phyloP scores from a whole-genome alignment of 2,797 vertebrate species.

The Synanceia verrucosa region DNA sequence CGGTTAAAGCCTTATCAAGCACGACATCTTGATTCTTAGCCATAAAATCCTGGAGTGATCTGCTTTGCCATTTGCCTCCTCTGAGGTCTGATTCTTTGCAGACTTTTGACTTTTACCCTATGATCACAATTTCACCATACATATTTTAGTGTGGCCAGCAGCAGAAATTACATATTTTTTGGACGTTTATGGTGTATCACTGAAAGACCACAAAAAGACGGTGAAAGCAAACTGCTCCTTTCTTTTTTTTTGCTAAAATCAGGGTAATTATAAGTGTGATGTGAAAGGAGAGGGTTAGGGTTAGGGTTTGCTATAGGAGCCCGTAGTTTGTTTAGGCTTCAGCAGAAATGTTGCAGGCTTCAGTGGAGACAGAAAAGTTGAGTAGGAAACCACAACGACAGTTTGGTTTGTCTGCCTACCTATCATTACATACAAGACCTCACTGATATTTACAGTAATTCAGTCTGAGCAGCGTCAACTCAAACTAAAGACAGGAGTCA shows the following conservation, averaged over 20 bases:
- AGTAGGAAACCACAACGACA: slow-evolving; percentile 44
- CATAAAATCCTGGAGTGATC: slow-evolving; percentile 63
- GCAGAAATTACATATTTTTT: background rate
- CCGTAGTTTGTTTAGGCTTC: background rate
- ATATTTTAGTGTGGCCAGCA: background rate
- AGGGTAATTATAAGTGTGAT: background rate
- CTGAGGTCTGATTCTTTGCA: slow-evolving; percentile 13
- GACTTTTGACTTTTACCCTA: slow-evolving; percentile 37
- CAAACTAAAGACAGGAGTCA: background rate
- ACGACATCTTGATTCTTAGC: slow-evolving; percentile 78
- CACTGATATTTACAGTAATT: slow-evolving; percentile 3
- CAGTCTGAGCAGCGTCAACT: background rate
- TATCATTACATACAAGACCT: slow-evolving; percentile 2
- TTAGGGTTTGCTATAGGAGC: background rate
- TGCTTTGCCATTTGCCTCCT: slow-evolving; percentile 54
- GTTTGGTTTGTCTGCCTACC: slow-evolving; percentile 6
- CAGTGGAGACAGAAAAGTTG: slow-evolving; percentile 20
- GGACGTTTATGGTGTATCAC: background rate
- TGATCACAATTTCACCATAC: background rate
- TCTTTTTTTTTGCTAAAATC: slow-evolving; percentile 4
- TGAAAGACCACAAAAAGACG: background rate
- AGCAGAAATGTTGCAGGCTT: slow-evolving; percentile 5
- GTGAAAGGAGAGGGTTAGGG: background rate
- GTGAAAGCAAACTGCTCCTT: background rate
- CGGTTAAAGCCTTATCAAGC: slow-evolving; percentile 81